Conservation (phyloP, 2,113 vertebrate genomes). For the Oncorhynchus tshawytscha region DNA sequence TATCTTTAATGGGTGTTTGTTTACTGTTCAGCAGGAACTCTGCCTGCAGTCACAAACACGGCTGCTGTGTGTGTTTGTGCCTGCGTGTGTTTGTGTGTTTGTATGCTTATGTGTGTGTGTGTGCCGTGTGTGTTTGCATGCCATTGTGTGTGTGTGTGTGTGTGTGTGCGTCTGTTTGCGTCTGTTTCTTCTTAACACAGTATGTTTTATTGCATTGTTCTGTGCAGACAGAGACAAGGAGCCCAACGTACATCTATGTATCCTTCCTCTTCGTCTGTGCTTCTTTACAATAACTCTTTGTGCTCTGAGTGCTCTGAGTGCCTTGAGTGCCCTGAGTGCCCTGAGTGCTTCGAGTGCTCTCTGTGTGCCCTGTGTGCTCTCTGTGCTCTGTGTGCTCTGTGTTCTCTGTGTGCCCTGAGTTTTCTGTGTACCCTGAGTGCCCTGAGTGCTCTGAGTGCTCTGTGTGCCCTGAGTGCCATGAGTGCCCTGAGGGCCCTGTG, state of each 20-base stretch:
- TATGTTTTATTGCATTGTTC: neutral
- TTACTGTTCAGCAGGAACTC: slow-evolving; percentile 53
- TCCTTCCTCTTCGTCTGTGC: neutral
- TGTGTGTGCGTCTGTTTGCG: neutral
- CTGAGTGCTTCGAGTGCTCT: too few species aligned
- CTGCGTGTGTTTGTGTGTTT: neutral
- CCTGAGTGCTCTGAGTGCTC: too few species aligned
- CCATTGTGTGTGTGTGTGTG: neutral
- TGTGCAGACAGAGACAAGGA: too few species aligned
- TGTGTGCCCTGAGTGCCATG: too few species aligned
- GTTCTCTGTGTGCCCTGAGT: too few species aligned
- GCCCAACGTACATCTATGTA: too few species aligned
- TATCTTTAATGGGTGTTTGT: slow-evolving; percentile 60
- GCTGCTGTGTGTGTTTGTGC: slow-evolving; percentile 1
- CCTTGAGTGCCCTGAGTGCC: too few species aligned
- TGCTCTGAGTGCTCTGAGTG: too few species aligned
- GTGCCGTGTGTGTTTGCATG: neutral
- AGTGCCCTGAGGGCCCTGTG: too few species aligned
- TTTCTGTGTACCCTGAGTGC: too few species aligned
- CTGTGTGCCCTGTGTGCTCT: too few species aligned
- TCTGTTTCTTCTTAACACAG: neutral
- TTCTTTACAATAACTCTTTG: too few species aligned
- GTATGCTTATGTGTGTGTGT: neutral
- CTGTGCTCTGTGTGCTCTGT: fast-evolving
- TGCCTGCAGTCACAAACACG: slow-evolving; percentile 44